Percentiles rank a stretch among this genome's conserved stretches.
Conservation (phyloP, 2,797 vertebrate genomes). For the Antrozous pallidus region DNA sequence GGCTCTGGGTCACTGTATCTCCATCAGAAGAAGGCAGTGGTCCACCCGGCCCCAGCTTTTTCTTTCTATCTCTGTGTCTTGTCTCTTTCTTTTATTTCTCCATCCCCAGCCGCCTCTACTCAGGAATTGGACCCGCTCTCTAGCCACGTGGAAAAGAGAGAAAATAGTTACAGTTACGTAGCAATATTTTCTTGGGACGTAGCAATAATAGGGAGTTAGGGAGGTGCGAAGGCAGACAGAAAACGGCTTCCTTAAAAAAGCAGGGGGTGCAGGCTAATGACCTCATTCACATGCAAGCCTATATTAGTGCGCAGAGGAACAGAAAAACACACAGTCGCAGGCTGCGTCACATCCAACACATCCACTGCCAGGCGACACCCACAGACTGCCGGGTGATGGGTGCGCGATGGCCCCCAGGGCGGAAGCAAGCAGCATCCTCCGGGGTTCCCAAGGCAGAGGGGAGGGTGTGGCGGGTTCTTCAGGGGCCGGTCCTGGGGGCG, state of each 20-base stretch:
- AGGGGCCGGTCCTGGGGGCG: rapidly evolving
- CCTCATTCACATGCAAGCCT: not conserved
- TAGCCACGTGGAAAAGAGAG: too few relatives aligned
- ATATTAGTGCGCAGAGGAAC: not conserved
- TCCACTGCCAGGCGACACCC: not conserved
- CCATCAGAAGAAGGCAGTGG: too few relatives aligned
- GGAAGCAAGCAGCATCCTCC: not conserved
- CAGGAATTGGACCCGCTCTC: too few relatives aligned
- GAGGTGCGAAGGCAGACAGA: not conserved
- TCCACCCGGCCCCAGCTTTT: too few relatives aligned
- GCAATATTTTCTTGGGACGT: not conserved
- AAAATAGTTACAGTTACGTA: too few relatives aligned
- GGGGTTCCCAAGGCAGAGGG: not conserved
- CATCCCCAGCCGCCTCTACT: too few relatives aligned
- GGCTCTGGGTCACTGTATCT: too few relatives aligned
- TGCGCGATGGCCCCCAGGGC: not conserved
- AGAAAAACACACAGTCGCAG: not conserved
- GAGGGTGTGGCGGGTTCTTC: not conserved
- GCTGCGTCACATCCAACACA: not conserved
- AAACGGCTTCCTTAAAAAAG: not conserved
- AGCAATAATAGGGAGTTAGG: rapidly evolving
- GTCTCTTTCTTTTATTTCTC: too few relatives aligned
- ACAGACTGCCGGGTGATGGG: not conserved
- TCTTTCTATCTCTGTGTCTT: too few relatives aligned
- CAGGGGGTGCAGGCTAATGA: rapidly evolving